Base-by-base conservation (phyloP, 2,888 invertebrate genomes). In the Neoitamus cyanurus region DNA sequence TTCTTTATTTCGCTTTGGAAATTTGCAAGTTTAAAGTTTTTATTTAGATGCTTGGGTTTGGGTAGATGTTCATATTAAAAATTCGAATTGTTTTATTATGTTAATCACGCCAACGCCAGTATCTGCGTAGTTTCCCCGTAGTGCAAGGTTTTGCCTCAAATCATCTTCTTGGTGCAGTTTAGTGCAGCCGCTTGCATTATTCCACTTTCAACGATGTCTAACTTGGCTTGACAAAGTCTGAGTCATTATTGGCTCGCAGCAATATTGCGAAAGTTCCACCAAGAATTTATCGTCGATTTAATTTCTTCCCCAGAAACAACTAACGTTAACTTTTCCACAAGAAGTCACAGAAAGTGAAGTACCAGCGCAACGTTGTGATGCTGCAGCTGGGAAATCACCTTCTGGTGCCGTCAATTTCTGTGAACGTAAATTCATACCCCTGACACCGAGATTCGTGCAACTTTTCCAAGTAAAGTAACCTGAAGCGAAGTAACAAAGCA, bases 261-360 rank as follows among this genome's bases (percentile, higher is more conserved):
- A 20, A 58, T 28, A 75, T 28, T 75, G n/a, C 28, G 25, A 42
- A 75, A 75, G 46, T 75, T 75, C 28, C 46, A 58, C 58, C 28
- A 42, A 75, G 42, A 42, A 75, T 75, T 75, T 75, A 75, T 75
- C 13, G 42, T 42, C 75, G 42, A 75, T 75, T 42, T 46, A 75
- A 75, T 75, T 37, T 75, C 75, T 75, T 37, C 25, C 42, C 11
- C 28, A 37, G 28, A 36, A 42, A 75, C 42, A 75, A 42, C 75
- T 42, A 75, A 75, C 75, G 75, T 75, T 42, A 75, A 75, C 75
- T 75, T 75, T 73, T 75, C 75, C 58, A n/a, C 28, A 42, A 42
- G 75, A 75, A 75, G 42, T 75, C 46, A 25, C 42, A 75, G 37
- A 30, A 75, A 75, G 37, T 75, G 36, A 75, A 28, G 42, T 75